Evolutionary conservation across 2,797 vertebrate species (phyloP).

Genomic region (Nothura maculosa): DNA sequence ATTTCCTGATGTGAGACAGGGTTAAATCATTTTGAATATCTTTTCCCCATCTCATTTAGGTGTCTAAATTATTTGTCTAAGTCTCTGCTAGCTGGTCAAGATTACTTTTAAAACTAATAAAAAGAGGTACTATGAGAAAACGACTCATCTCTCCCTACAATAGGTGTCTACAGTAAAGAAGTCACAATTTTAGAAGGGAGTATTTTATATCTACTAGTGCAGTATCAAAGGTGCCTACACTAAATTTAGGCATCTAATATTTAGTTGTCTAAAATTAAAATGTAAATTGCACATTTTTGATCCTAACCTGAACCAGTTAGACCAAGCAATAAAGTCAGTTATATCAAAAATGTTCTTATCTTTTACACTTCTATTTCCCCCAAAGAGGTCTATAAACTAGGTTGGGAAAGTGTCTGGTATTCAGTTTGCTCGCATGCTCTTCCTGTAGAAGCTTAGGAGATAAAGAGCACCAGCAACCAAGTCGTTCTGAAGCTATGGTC

Average conservation of each 20-base stretch:
- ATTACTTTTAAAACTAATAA: neutral
- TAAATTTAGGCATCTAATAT: neutral
- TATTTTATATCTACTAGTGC: neutral
- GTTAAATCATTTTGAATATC: neutral
- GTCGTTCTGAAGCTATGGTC: neutral
- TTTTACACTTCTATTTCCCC: neutral
- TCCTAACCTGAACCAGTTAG: neutral
- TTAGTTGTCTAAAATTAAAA: neutral
- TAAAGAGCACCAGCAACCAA: neutral
- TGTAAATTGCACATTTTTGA: neutral
- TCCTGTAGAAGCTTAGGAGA: neutral
- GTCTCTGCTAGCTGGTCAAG: neutral
- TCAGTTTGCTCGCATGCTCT: neutral
- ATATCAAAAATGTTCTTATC: neutral
- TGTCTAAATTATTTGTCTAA: neutral
- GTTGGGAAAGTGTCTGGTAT: neutral
- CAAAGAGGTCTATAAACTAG: neutral
- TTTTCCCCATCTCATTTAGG: neutral
- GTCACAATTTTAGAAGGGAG: neutral
- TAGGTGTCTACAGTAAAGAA: neutral
- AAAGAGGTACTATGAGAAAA: neutral
- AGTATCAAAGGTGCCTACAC: neutral
- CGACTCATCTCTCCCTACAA: neutral
- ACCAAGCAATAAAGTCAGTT: neutral
- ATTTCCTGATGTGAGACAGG: neutral